Percentiles rank a stretch among this genome's conserved stretches.
phyloP scores from a whole-genome alignment of 1,140 invertebrate genomes.

The Lutraria rhynchaena region DNA sequence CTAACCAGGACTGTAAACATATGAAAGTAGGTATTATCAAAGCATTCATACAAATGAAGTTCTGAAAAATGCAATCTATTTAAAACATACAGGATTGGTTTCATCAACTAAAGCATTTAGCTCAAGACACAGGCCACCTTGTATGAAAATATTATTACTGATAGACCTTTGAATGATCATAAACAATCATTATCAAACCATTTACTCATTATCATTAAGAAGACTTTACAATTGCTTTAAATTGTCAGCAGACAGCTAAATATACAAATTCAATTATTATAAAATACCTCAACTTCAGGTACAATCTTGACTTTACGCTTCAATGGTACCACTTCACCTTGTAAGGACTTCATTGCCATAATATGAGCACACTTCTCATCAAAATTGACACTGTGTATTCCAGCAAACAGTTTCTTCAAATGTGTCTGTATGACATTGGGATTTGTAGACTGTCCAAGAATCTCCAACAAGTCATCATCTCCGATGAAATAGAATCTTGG shows the following conservation, averaged over 20 bases:
- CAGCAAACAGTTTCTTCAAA: conserved; percentile 97
- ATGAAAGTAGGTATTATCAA: too few species aligned
- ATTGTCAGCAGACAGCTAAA: not conserved
- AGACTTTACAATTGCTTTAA: conserved; percentile 2
- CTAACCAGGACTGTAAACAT: conserved; percentile 91
- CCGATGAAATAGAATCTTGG: conserved; percentile 98
- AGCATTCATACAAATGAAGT: too few species aligned
- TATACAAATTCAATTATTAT: not conserved
- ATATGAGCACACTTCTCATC: conserved; percentile 87
- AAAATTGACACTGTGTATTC: conserved; percentile 89
- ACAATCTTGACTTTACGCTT: conserved; percentile 89
- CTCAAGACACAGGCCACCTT: too few species aligned
- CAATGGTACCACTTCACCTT: conserved; percentile 93
- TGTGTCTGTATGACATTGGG: conserved; percentile 94
- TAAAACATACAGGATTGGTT: too few species aligned
- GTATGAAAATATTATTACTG: too few species aligned
- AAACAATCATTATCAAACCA: too few species aligned
- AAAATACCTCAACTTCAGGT: conserved; percentile 90
- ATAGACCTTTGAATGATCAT: too few species aligned
- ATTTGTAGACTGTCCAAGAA: conserved; percentile 93
- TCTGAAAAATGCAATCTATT: too few species aligned
- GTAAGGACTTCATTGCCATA: conserved; percentile 89
- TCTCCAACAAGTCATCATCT: conserved; percentile 97
- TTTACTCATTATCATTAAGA: not conserved
- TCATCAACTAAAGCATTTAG: too few species aligned